Conservation (phyloP, 2,888 invertebrate genomes). For the Cecidostiba fungosa region DNA sequence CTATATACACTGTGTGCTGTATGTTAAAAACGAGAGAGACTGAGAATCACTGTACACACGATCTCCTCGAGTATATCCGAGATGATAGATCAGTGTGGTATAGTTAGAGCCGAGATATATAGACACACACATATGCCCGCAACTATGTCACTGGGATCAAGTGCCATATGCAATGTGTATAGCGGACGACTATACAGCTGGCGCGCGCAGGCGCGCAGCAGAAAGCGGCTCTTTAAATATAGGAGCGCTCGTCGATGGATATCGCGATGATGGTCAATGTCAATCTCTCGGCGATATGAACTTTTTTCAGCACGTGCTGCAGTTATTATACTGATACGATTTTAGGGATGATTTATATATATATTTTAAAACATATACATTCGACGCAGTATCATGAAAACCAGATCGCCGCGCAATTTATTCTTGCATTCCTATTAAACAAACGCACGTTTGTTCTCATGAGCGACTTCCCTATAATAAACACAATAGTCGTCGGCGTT, state of each 20-base stretch:
- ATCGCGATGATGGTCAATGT: constrained; percentile 38
- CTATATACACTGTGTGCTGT: not conserved
- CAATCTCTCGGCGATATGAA: constrained; percentile 18
- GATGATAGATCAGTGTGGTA: too few species aligned
- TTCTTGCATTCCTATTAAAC: too few species aligned
- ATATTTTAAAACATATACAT: not conserved
- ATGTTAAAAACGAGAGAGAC: not conserved
- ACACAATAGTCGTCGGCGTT: not conserved
- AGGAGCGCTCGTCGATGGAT: not conserved
- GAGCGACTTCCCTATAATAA: not conserved
- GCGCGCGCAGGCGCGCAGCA: not conserved
- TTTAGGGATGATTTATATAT: too few species aligned
- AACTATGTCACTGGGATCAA: constrained; percentile 41
- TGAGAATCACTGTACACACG: too few species aligned
- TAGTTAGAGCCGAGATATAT: too few species aligned
- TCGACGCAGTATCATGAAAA: not conserved
- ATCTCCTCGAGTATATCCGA: too few species aligned
- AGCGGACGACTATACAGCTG: not conserved
- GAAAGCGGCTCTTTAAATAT: constrained; percentile 29
- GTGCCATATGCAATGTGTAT: not conserved
- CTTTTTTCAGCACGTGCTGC: too few species aligned
- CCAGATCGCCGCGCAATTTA: too few species aligned
- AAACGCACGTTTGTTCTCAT: too few species aligned
- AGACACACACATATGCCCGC: not conserved
- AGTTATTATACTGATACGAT: too few species aligned